phyloP scores from a whole-genome alignment of 2,797 vertebrate species.

The Emys orbicularis region DNA sequence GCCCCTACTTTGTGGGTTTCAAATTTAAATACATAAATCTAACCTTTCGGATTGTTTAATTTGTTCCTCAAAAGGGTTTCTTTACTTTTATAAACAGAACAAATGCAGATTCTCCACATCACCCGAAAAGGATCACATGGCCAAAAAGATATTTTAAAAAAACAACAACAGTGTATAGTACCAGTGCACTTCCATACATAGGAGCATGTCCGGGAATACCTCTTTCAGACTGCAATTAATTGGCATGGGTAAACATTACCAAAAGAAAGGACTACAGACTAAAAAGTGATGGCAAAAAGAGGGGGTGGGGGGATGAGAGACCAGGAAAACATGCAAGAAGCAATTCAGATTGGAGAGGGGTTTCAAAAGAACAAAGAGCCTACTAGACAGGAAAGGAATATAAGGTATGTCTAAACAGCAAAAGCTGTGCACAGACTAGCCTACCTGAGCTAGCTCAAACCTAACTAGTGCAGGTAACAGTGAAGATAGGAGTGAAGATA shows the following conservation, averaged over 20 bases:
- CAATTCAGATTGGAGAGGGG: not conserved
- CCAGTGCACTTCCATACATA: not conserved
- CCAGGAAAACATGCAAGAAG: not conserved
- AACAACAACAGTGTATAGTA: not conserved
- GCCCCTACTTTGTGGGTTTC: not conserved
- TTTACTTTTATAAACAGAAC: slow-evolving; percentile 6
- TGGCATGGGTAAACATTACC: not conserved
- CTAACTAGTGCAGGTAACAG: too few relatives aligned
- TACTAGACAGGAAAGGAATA: not conserved
- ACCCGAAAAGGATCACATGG: not conserved
- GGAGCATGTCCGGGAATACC: not conserved
- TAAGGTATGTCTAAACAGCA: not conserved
- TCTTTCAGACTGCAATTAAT: not conserved
- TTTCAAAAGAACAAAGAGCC: not conserved
- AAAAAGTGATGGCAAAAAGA: not conserved
- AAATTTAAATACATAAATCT: not conserved
- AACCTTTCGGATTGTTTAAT: not conserved
- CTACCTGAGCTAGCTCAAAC: too few relatives aligned
- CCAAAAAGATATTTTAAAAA: not conserved
- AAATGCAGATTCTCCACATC: not conserved
- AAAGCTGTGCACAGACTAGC: not conserved
- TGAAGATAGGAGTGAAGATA: not conserved
- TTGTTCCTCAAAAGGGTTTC: not conserved
- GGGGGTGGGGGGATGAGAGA: not conserved
- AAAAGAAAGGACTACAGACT: not conserved